Base-by-base conservation (phyloP, 1,140 invertebrate species). In the Eumaeus atala region DNA sequence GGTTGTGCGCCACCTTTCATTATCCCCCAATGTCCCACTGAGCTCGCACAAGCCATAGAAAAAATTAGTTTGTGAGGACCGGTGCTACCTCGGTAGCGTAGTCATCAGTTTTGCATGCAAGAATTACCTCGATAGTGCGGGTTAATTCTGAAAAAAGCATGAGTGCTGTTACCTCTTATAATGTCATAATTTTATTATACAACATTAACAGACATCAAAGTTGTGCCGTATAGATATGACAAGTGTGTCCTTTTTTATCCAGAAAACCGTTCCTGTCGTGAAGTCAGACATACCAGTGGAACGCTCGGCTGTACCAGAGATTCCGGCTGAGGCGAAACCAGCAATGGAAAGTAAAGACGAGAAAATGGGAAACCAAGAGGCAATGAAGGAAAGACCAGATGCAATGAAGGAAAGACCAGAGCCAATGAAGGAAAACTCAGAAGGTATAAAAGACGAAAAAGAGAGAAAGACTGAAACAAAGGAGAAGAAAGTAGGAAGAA, bases 321-420 rank as follows among this genome's bases (percentile, higher is more conserved):
- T 56, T 10, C 16, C 53, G 4, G 67, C 62, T 35, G 76, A 76
- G 51, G n/a, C 49, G 9, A 61, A 64, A 51, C 56, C 63, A 17
- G 58, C 61, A 42, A 59, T 51, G 16, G 61, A 53, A 44, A 47
- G 52, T 7, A 54, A 62, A 9, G 54, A 56, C 9, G 42, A 54
- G 3, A 58, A 68, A 36, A 54, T 52, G 33, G 48, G 49, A 57
- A 69, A 50, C 42, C 51, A 49, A 42, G 58, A 54, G 54, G 58
- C 44, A 50, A 63, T 51, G 21, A 55, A 58, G 16, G 61, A 53
- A 44, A 47, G 52, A 9, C 54, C 60, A 10, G 54, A 56, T 9
- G 42, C 51, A 3, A 58, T 65, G 37, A 54, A 52, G 17, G 48
- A 52, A 56, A 69, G 48, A 48, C 51, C 51, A 42, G 58, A 54